A percentile compares a stretch with the other conserved stretches of the same genome.
Conservation (phyloP, 2,888 invertebrate genomes). For the Tuta absoluta region DNA sequence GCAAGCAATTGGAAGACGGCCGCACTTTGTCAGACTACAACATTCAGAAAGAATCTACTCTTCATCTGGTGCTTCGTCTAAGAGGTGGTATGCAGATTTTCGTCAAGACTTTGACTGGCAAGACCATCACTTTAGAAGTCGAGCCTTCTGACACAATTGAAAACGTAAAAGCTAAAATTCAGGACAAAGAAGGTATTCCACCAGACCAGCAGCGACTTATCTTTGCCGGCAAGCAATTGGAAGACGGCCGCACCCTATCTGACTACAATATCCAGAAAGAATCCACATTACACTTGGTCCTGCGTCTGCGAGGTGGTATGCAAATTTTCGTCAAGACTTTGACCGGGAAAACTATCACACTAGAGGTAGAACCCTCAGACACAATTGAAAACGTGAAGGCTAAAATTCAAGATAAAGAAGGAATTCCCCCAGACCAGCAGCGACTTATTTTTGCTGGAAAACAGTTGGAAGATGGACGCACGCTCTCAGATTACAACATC, state of each 20-base stretch:
- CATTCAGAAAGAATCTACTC: constrained; percentile 44
- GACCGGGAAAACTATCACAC: constrained; percentile 30
- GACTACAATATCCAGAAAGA: constrained; percentile 39
- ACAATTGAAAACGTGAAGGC: constrained; percentile 31
- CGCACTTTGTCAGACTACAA: constrained; percentile 43
- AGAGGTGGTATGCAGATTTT: constrained; percentile 44
- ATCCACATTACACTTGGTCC: constrained; percentile 34
- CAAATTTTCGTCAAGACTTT: constrained; percentile 30
- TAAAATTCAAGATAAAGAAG: constrained; percentile 34
- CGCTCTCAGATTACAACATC: constrained; percentile 47
- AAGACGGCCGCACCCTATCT: constrained; percentile 39
- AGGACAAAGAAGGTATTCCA: constrained; percentile 41
- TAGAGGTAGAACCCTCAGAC: constrained; percentile 29
- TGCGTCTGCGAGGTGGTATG: constrained; percentile 31
- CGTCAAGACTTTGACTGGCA: constrained; percentile 42
- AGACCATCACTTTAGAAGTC: constrained; percentile 41
- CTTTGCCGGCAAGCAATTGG: constrained; percentile 40
- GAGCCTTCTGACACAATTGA: constrained; percentile 41
- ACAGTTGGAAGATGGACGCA: constrained; percentile 44
- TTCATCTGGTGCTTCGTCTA: constrained; percentile 40
- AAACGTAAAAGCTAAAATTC: constrained; percentile 41
- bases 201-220: constrained; percentile 41
- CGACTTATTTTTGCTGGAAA: constrained; percentile 52
- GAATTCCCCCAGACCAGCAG: constrained; percentile 52
- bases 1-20: constrained; percentile 42